Evolutionary conservation across 1,140 invertebrate species (phyloP), one percentile per base, ranked within the genome.

Genomic region (Pogonus chalceus): DNA sequence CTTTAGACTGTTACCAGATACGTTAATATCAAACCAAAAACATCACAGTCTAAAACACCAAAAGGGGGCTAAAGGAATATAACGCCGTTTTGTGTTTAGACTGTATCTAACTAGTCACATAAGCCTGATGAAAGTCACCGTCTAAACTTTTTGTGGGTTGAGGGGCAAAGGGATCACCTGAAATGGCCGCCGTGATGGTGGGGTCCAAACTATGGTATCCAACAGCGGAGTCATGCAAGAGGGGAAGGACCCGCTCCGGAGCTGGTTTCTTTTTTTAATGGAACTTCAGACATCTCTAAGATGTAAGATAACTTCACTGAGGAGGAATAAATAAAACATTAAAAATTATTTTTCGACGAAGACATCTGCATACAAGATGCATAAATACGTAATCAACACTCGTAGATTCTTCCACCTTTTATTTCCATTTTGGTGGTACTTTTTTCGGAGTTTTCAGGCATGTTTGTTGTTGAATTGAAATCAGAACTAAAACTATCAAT

Each of bases 1-100:
- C 51, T 26, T 60, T 55, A 66, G 67, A 67, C 49, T 64, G 67
- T 67, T 7, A 49, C 47, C 22, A 7, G 3, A 46, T 20, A 46
- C 39, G n/a, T n/a, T n/a, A n/a, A n/a, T n/a, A n/a, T n/a, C n/a
- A n/a, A n/a, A n/a, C n/a, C 23, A 9, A 16, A 23, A 35, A 9
- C 12, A 3, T 62, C 60, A 62, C 60, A 62, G 52, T 60, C 60
- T 55, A 18, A 23, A 39, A 24, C 20, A 10, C n/a, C n/a, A n/a
- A n/a, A n/a, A n/a, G n/a, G n/a, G n/a, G n/a, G n/a, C n/a, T n/a
- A n/a, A n/a, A n/a, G n/a, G n/a, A n/a, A n/a, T n/a, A n/a, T n/a
- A n/a, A n/a, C n/a, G n/a, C n/a, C n/a, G n/a, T n/a, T n/a, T n/a
- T n/a, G n/a, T n/a, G n/a, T n/a, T n/a, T n/a, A n/a, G n/a, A n/a